Percentiles rank a stretch among this genome's conserved stretches.
Conservation (phyloP, 2,888 invertebrate genomes). For the Metallyticus violacea region DNA sequence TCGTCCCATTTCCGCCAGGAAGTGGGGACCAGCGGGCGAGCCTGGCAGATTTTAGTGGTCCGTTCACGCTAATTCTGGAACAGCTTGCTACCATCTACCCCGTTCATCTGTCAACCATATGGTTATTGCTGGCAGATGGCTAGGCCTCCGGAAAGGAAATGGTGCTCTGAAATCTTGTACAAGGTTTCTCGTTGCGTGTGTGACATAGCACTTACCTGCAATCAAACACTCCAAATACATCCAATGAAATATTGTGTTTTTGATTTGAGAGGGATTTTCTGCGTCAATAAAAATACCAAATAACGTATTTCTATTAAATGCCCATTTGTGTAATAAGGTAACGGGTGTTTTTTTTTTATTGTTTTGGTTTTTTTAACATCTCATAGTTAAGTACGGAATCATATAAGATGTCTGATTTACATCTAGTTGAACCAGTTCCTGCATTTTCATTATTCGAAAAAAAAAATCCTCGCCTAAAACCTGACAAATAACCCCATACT, state of each 20-base stretch:
- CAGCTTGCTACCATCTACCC: not conserved
- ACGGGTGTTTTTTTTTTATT: too few species aligned
- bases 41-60: not conserved
- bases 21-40: not conserved
- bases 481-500: too few species aligned
- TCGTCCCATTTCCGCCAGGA: not conserved
- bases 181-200: not conserved
- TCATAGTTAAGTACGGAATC: too few species aligned
- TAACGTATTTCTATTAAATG: too few species aligned
- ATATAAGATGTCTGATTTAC: too few species aligned
- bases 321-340: too few species aligned
- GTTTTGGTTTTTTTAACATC: too few species aligned
- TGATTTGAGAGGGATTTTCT: not conserved
- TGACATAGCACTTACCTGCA: not conserved
- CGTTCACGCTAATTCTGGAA: not conserved
- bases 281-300: too few species aligned
- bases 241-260: not conserved
- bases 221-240: not conserved
- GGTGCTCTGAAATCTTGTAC: not conserved
- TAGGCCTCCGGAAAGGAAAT: not conserved
- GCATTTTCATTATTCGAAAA: too few species aligned
- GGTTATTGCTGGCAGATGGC: not conserved
- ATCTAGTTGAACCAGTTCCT: too few species aligned
- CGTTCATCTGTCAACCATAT: not conserved
- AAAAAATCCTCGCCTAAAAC: too few species aligned